Base-by-base conservation (phyloP, 2,113 vertebrate species). In the Globicephala melas region DNA sequence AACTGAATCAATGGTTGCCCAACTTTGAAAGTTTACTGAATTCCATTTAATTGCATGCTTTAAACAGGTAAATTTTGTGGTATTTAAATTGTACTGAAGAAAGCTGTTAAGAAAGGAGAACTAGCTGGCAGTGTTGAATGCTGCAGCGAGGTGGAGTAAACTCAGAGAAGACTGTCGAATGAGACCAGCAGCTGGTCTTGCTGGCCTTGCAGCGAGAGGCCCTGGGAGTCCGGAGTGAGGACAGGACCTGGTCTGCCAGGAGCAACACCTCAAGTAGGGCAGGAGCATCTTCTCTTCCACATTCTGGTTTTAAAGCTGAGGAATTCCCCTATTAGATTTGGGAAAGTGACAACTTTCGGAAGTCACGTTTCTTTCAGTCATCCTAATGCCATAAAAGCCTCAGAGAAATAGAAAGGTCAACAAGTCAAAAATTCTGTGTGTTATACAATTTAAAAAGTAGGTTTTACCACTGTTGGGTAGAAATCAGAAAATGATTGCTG, bases 181-280 rank as follows among this genome's bases (percentile, higher is more conserved):
- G 9, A 13, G 25, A 67, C 3, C 0, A 50, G 26, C 5, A 0
- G 0, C 23, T 28, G 38, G 31, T 17, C 82, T 25, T 3, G 21
- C 41, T 50, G 58, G 44, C 58, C 44, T 8, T 20, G 26, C 36
- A 73, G 26, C 23, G 8, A 18, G 8, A 18, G 9, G 68, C 21
- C 0, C 10, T 33, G 25, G 17, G 47, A 55, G 4, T 38, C 36
- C 4, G 53, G 25, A 28, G 62, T 20, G 71, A 23, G 44, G 63
- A 60, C 41, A 62, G 5, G 38, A 38, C 25, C 2, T 20, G 86
- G 26, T 11, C 31, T 21, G 28, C 62, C 60, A 13, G 36, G 36
- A n/a, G 23, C 62, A 33, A 13, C 21, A 11, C 55, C 7, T 6
- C 0, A 7, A 31, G 14, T 1, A 10, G 36, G 92, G 36, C 26